Base-by-base conservation (phyloP, 2,113 vertebrate genomes). In the Maccullochella peelii region DNA sequence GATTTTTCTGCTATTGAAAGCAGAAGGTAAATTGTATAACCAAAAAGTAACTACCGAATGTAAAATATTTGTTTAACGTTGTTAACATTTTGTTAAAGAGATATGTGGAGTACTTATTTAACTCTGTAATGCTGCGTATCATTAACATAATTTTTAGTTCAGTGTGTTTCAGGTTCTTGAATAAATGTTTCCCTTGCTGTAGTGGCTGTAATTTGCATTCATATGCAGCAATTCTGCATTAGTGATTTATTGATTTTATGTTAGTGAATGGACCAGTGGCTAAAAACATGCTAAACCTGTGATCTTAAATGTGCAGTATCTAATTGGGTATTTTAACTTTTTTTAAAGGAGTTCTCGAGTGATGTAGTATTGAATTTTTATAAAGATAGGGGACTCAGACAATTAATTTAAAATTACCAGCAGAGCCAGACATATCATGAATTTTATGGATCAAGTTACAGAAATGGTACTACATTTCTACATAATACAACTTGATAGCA, bases 101-200 rank as follows among this genome's bases (percentile, higher is more conserved):
- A 47, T n/a, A 16, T 67, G 2, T 73, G 58, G 5, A 40, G 6
- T 40, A 50, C 10, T 18, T 27, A 21, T 7, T 30, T 20, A 42
- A 16, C 36, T 36, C 25, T 75, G 38, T 69, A 68, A 61, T 67
- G 0, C 66, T 33, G 6, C 36, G 16, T 16, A 42, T 20, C 15
- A 36, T 4, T 33, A 2, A 40, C 47, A 10, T 38, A 18, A 33
- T 30, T 73, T 67, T 40, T 54, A 33, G n/a, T 77, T 74, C 63
- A 57, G 21, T 21, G 33, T 70, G 55, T 12, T 75, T 71, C 20
- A 7, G 9, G 58, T 75, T 84, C 12, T 68, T 77, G 3, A 77
- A 7, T 87, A 89, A 85, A 87, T 20, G 8, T 73, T 82, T 70
- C 23, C 23, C 1, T 30, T 49, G 20, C 3, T 68, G 30, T 57